phyloP scores from a whole-genome alignment of 1,140 invertebrate genomes.

The Micrasema minimum region DNA sequence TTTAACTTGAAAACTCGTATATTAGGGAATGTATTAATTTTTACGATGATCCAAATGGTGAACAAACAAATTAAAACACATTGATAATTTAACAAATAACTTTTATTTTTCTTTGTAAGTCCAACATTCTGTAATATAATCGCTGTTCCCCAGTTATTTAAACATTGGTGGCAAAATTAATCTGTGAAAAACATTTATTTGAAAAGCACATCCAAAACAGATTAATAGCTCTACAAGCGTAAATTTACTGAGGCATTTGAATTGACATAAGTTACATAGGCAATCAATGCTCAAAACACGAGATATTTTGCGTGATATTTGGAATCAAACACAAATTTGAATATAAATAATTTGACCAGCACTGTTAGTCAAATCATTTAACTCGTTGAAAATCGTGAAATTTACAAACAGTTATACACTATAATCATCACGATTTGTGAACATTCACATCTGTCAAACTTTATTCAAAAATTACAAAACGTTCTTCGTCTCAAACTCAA shows the following conservation, averaged over 20 bases:
- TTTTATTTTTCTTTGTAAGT: constrained; percentile 47
- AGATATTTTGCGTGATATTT: constrained; percentile 1
- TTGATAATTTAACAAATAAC: constrained; percentile 47
- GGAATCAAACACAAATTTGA: not conserved
- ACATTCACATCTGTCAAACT: no score
- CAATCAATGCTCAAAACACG: not conserved
- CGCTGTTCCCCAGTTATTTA: constrained; percentile 1
- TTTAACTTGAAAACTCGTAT: no score
- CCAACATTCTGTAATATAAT: constrained; percentile 39
- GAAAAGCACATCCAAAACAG: not conserved
- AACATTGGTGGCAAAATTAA: constrained; percentile 11
- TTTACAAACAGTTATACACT: no score
- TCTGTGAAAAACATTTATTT: constrained; percentile 4
- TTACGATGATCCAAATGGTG: no score
- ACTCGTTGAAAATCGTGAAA: no score
- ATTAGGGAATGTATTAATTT: no score
- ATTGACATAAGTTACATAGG: constrained; percentile 25
- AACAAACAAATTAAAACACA: constrained; percentile 33
- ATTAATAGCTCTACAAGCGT: constrained; percentile 20
- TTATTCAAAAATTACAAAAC: no score
- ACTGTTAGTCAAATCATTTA: no score
- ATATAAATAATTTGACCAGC: no score
- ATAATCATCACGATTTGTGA: no score
- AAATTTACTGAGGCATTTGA: constrained; percentile 21
- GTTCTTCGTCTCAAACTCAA: no score